These are phyloP conservation scores for Dicranocentrus wangi DNA, from an alignment of 2,888 invertebrate species.

Conservation along the genomic window DNA sequence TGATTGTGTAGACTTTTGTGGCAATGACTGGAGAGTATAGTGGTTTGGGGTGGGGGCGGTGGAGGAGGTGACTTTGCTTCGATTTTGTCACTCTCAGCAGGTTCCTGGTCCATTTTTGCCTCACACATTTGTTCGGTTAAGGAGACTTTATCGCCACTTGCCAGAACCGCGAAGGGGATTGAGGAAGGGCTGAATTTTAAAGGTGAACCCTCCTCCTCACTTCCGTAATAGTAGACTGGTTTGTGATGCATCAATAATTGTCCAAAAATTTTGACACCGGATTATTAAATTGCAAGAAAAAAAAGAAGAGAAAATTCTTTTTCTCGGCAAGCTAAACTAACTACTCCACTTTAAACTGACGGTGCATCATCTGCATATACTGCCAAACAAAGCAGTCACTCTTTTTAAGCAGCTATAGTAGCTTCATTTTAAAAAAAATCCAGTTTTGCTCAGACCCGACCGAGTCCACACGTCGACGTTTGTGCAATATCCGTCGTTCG, in stretches of 20 bases:
- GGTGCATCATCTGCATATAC: no score
- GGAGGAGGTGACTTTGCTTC: slow-evolving; percentile 67
- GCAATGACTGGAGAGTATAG: slow-evolving; percentile 60
- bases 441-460: no score
- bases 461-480: no score
- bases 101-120: slow-evolving; percentile 73
- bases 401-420: no score
- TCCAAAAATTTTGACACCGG: no score
- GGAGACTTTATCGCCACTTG: slow-evolving; percentile 63
- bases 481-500: no score
- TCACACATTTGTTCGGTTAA: slow-evolving; percentile 73
- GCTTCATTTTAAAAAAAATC: no score
- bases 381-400: no score
- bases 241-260: slow-evolving; percentile 68
- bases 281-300: no score
- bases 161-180: slow-evolving; percentile 68
- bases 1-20: slow-evolving; percentile 60
- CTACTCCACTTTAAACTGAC: no score
- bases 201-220: slow-evolving; percentile 55
- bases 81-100: slow-evolving; percentile 73
- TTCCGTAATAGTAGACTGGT: slow-evolving; percentile 61
- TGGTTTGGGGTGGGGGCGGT: slow-evolving; percentile 53
- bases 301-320: no score
- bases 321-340: no score
- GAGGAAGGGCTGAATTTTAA: slow-evolving; percentile 56